Percentiles rank a stretch among this genome's conserved stretches.
phyloP scores from a whole-genome alignment of 53 echinoderm and acorn worm genomes.

The Patiria pectinifera region DNA sequence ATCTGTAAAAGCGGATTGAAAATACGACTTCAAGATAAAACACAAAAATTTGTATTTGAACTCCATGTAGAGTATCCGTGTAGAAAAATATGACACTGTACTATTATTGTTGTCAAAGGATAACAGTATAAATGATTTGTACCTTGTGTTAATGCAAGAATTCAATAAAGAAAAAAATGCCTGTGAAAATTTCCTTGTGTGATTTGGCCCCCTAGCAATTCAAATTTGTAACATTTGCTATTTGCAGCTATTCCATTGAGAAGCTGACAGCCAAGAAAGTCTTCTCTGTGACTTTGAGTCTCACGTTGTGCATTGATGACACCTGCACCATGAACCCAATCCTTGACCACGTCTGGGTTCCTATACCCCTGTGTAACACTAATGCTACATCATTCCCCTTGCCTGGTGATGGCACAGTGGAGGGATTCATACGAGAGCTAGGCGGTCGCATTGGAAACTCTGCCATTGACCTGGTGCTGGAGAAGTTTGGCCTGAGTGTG shows the following conservation, averaged over 20 bases:
- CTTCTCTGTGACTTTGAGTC: conserved; percentile 17
- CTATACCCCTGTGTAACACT: conserved; percentile 50
- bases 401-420: conserved; percentile 64
- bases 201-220: too few species aligned
- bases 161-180: too few species aligned
- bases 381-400: conserved; percentile 15
- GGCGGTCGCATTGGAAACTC: conserved; percentile 45
- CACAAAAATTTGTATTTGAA: too few species aligned
- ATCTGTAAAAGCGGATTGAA: too few species aligned
- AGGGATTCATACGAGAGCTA: conserved; percentile 36
- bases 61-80: too few species aligned
- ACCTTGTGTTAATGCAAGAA: too few species aligned
- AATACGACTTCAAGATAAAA: too few species aligned
- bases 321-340: conserved; percentile 27
- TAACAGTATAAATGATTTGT: too few species aligned
- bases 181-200: too few species aligned
- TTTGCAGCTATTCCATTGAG: conserved; percentile 18
- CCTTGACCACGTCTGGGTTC: conserved; percentile 25
- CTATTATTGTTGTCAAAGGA: too few species aligned
- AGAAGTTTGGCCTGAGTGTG: conserved; percentile 50
- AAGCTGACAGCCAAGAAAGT: conserved; percentile 33
- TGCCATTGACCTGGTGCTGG: conserved; percentile 52
- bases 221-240: background rate
- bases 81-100: too few species aligned
- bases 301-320: conserved; percentile 50